phyloP scores from a whole-genome alignment of 2,113 vertebrate species.

The Chascanopsetta lugubris region DNA sequence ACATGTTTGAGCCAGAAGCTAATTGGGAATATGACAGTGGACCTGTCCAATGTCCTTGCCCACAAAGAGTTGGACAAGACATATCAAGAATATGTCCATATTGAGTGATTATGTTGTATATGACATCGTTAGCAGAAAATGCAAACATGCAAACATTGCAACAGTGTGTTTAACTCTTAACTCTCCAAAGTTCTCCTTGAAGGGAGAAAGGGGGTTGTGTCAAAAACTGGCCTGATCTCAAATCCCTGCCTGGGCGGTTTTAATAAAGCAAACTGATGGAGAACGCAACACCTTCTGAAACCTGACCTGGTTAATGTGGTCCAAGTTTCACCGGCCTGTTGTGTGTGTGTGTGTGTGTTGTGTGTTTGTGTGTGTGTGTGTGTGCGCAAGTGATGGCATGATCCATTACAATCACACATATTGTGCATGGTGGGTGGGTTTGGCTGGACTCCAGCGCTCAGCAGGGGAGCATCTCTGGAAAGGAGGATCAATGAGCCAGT shows the following conservation, averaged over 20 bases:
- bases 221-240: constrained; percentile 43
- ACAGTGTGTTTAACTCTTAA: no score
- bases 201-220: constrained; percentile 28
- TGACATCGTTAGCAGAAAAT: no score
- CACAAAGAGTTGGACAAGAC: no score
- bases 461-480: constrained; percentile 52
- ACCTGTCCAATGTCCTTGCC: no score
- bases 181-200: no score
- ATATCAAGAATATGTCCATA: no score
- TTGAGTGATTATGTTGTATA: no score
- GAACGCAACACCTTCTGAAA: constrained; percentile 24
- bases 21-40: no score
- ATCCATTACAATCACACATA: constrained; percentile 44
- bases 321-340: constrained; percentile 14
- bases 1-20: no score
- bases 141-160: background rate
- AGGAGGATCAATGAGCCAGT: constrained; percentile 71
- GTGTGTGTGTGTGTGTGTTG: constrained; percentile 3
- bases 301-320: constrained; percentile 17
- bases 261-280: constrained; percentile 45
- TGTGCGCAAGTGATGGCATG: background rate
- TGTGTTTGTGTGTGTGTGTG: background rate
- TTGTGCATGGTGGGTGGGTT: constrained; percentile 34
- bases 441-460: constrained; percentile 45
- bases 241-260: constrained; percentile 32